Evolutionary conservation across 35 echinoderm and acorn worm species (phyloP).

Genomic region (Nesometra sesokonis): DNA sequence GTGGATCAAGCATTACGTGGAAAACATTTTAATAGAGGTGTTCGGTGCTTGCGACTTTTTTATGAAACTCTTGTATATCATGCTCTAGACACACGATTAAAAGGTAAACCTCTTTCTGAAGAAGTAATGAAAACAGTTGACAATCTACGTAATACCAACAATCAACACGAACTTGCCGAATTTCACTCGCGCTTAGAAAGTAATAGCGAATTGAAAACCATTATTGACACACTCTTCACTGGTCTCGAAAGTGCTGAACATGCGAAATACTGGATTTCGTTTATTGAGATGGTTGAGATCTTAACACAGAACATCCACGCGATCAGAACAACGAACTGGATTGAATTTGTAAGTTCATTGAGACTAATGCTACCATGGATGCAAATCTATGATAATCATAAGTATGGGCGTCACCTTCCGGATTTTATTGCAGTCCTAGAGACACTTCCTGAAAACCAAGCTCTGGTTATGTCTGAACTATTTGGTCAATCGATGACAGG

Average conservation of each 20-base stretch:
- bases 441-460: constrained; percentile 26
- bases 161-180: constrained; percentile 13
- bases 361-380: constrained; percentile 12
- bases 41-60: constrained; percentile 19
- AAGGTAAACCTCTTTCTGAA: constrained; percentile 13
- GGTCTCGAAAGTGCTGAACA: not conserved
- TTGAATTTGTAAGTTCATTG: not conserved
- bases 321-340: not conserved
- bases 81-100: constrained; percentile 7
- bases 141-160: constrained; percentile 5
- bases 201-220: constrained; percentile 17
- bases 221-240: constrained; percentile 17
- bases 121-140: constrained; percentile 8
- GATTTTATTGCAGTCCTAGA: constrained; percentile 37
- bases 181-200: not conserved
- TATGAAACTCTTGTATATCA: constrained; percentile 18
- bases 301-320: constrained; percentile 15
- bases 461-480: not conserved
- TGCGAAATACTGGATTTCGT: not conserved
- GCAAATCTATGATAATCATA: constrained; percentile 50
- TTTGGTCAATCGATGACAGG: not conserved
- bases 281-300: constrained; percentile 7
- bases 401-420: constrained; percentile 50
- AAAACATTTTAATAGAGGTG: constrained; percentile 30
- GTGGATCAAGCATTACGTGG: constrained; percentile 35